Evolutionary conservation across 1,140 invertebrate species (phyloP), one percentile per base, ranked within the genome.

Genomic region (Bombus waltoni): DNA sequence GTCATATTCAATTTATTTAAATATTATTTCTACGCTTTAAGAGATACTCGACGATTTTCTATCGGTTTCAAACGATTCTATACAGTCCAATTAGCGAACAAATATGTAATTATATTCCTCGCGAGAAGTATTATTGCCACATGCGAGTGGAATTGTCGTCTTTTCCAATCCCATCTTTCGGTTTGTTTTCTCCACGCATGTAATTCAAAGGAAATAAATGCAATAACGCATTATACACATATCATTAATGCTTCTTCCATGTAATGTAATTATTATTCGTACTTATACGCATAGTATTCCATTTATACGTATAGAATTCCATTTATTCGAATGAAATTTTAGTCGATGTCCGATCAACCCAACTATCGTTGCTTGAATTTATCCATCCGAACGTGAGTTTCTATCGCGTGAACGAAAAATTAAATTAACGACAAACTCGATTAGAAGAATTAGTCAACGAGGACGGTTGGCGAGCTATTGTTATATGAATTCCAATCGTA

Each of bases 391-490:
- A 22, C 5, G 47, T 0, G 18, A 53, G 47, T 6, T 53, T 22
- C 47, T 3, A 22, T 53, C 0, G 0, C 47, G 47, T 0, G 47
- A 8, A 22, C 47, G 47, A 53, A 0, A 53, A 8, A 2, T 22
- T 0, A 8, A 3, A 53, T 8, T 2, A 53, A 53, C 0, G 47
- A 53, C 0, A 18, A 18, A 22, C 18, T 53, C 18, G 0, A 6
- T 6, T 18, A 53, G 47, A 53, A 53, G 6, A 22, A 22, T 53
- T 15, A 2, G 47, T 6, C 6, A 1, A 47, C 0, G 15, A 1
- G 5, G 15, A 3, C 15, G 1, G 0, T 15, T 47, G 5, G 13
- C 1, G 5, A 47, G 5, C 47, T 6, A 6, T 53, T 0, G 47
- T 6, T 53, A 0, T 22, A 53, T 5, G 47, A 22, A 53, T 53